Base-by-base conservation (phyloP, 2,888 invertebrate species). In the Mongoloraphidia duomilia region DNA sequence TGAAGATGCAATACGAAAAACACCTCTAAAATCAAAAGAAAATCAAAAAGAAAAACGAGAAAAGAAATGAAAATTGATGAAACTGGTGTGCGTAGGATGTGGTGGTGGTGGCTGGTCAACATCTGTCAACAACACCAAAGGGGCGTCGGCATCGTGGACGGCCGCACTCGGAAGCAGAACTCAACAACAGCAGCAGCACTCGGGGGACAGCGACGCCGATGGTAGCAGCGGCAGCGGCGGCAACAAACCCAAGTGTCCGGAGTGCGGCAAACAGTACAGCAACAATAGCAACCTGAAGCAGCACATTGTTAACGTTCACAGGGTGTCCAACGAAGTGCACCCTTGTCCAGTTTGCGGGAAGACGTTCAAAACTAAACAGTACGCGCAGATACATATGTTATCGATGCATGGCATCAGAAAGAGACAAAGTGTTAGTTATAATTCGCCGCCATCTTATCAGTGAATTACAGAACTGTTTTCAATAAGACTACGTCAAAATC, bases 281-380 rank as follows among this genome's bases (percentile, higher is more conserved):
- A 79, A 78, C 71, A 77, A 76, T 65, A 77, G 78, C 65, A 80
- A 80, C 68, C 73, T 80, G 57, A 79, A 79, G 68, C 80, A 80
- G 65, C 80, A 80, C 70, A 74, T 79, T 61, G 75, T 76, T 59
- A 80, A 80, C 70, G 78, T 80, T 59, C 80, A 80, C 69, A 74
- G 78, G 54, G 73, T 77, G 56, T 72, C 74, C 61, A 73, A 71
- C 50, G 73, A 73, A 58, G 72, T 73, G 64, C 76, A 78, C 67
- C 69, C 71, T 57, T 79, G 80, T 65, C 72, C 76, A 63, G 73
- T 78, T 56, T 80, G 80, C 70, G 73, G 68, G 64, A 79, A 79
- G 66, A 74, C 72, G 61, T 80, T 80, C 73, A 80, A 80, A 70
- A 80, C 80, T 55, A 77, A 78, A 67, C 80, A 80, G 68, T 80